phyloP scores from a whole-genome alignment of 2,888 invertebrate species.

The Chironomus riparius region DNA sequence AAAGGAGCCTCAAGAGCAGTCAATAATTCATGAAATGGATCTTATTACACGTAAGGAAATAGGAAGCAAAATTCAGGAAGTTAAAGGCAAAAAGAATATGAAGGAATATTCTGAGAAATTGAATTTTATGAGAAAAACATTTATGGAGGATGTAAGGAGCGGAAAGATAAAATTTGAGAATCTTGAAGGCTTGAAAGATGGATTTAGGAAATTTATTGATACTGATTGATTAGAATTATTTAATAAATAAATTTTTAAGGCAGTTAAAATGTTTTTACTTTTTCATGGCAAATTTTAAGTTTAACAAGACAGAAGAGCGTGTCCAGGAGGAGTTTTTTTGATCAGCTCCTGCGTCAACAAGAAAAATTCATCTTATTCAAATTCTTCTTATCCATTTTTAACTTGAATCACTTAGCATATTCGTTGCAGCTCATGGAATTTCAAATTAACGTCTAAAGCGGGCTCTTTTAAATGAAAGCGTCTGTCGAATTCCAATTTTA shows the following conservation, averaged over 20 bases:
- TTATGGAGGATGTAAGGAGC: background rate
- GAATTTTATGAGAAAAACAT: background rate
- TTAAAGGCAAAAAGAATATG: background rate
- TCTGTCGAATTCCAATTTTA: no score
- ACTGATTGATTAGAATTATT: background rate
- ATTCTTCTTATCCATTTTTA: no score
- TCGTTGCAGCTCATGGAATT: no score
- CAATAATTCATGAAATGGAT: slow-evolving; percentile 15
- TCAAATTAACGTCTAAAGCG: no score
- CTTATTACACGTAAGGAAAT: slow-evolving; percentile 10
- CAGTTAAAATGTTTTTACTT: background rate
- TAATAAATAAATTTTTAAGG: background rate
- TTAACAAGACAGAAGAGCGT: no score
- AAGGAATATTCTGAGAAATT: background rate
- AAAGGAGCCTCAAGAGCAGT: background rate
- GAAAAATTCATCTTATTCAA: no score
- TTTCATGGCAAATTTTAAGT: no score
- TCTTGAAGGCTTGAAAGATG: background rate
- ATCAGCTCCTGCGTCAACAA: no score
- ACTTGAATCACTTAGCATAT: no score
- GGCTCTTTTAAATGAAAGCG: no score
- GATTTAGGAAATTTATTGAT: background rate
- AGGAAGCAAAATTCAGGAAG: background rate
- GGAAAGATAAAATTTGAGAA: background rate
- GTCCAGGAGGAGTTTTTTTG: no score